Conservation (phyloP, 2,113 vertebrate species). For the Pseudorasbora parva region DNA sequence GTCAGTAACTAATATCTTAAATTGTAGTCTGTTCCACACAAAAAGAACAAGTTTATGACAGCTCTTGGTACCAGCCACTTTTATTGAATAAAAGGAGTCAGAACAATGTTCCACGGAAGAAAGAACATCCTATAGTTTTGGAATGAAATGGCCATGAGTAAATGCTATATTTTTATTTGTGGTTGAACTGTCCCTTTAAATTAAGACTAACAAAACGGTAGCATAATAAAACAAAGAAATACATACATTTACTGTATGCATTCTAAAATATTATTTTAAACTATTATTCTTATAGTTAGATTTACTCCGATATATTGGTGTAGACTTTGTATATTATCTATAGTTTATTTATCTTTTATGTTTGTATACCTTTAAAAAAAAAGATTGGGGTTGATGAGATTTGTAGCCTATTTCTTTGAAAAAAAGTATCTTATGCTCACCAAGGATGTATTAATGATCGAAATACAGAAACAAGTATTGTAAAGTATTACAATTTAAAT, state of each 20-base stretch:
- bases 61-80: background rate
- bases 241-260: background rate
- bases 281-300: background rate
- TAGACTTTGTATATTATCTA: background rate
- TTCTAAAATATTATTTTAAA: background rate
- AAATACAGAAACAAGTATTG: too few species aligned
- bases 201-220: background rate
- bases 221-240: background rate
- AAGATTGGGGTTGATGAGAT: background rate
- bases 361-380: background rate
- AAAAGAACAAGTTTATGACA: background rate
- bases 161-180: background rate
- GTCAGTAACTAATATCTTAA: background rate
- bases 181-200: background rate
- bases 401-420: background rate
- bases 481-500: too few species aligned
- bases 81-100: background rate
- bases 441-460: background rate
- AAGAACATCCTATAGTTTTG: background rate
- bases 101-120: background rate
- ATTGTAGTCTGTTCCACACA: too few species aligned
- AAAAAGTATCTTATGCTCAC: background rate
- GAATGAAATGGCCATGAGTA: background rate
- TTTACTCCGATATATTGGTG: background rate
- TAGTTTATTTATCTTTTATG: background rate